phyloP scores from a whole-genome alignment of 1,140 invertebrate species.

The Euwallacea fornicatus region DNA sequence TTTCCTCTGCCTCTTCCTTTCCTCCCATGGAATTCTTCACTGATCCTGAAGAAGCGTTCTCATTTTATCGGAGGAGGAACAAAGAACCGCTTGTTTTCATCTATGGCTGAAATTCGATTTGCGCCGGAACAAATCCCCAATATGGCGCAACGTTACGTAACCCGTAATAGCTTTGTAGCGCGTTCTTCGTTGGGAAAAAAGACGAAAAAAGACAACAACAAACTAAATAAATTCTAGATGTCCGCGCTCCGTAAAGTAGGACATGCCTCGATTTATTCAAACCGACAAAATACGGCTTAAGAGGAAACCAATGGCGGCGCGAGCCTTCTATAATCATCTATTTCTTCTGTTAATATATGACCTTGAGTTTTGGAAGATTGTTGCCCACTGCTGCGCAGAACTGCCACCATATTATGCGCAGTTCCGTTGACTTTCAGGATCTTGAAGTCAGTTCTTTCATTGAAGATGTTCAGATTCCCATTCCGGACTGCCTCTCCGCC shows the following conservation, averaged over 20 bases:
- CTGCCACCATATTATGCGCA: too few relatives aligned
- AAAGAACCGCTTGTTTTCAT: too few relatives aligned
- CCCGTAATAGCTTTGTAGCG: conserved; percentile 27
- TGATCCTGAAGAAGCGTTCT: too few relatives aligned
- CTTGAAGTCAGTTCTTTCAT: too few relatives aligned
- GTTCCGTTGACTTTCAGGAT: too few relatives aligned
- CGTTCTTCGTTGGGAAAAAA: conserved; percentile 27
- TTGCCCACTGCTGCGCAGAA: too few relatives aligned
- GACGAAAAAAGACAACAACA: conserved; percentile 36
- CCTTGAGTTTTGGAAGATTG: too few relatives aligned
- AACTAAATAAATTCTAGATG: conserved; percentile 48
- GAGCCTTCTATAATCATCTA: not conserved
- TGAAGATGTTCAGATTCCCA: too few relatives aligned
- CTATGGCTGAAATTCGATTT: too few relatives aligned
- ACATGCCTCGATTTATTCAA: conserved; percentile 53
- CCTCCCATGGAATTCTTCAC: too few relatives aligned
- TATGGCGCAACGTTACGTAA: conserved; percentile 38
- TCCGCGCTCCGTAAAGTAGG: conserved; percentile 49
- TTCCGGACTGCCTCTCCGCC: not conserved
- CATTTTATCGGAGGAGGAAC: too few relatives aligned
- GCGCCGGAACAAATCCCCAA: conserved; percentile 30
- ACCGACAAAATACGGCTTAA: conserved; percentile 49
- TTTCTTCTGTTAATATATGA: not conserved
- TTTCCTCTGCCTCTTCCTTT: too few relatives aligned
- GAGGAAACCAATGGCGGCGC: conserved; percentile 12